These are phyloP conservation scores for Drosophila bipectinata DNA, from an alignment of 1,140 invertebrate genomes.

Conservation along the genomic window DNA sequence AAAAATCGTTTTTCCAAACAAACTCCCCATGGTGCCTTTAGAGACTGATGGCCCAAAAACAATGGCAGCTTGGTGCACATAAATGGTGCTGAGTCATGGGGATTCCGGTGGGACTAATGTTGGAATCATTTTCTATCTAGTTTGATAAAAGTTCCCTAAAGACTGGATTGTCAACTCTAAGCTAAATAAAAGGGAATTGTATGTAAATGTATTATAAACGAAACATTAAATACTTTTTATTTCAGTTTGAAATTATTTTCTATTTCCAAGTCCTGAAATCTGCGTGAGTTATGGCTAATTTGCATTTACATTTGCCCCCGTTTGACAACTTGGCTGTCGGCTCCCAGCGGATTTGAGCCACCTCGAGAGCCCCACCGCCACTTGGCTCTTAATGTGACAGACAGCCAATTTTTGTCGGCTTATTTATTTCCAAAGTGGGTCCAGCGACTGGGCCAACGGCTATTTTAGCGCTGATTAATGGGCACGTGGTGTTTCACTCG, in stretches of 20 bases:
- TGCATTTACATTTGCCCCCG: slow-evolving; percentile 61
- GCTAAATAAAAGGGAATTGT: neutral
- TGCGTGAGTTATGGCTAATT: slow-evolving; percentile 54
- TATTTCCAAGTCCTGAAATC: slow-evolving; percentile 27
- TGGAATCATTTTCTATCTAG: neutral
- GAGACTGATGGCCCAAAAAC: slow-evolving; percentile 4
- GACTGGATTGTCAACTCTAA: neutral
- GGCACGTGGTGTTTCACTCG: slow-evolving; percentile 57
- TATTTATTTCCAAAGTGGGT: slow-evolving; percentile 44
- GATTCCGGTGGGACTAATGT: slow-evolving; percentile 2
- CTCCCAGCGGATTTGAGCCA: slow-evolving; percentile 40
- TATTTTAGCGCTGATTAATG: slow-evolving; percentile 69
- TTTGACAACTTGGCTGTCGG: slow-evolving; percentile 51
- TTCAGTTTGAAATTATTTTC: neutral
- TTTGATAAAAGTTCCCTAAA: neutral
- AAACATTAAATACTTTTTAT: neutral
- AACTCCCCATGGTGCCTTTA: slow-evolving; percentile 27
- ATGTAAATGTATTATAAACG: neutral
- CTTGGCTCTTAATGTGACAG: slow-evolving; percentile 53
- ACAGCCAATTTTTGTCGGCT: slow-evolving; percentile 47
- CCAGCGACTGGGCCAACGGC: slow-evolving; percentile 38
- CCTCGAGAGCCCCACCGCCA: neutral
- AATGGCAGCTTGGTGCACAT: neutral
- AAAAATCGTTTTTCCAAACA: slow-evolving; percentile 43
- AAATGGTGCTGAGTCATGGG: slow-evolving; percentile 5